phyloP scores from a whole-genome alignment of 2,797 vertebrate genomes.

The Phoxinus dragarum region DNA sequence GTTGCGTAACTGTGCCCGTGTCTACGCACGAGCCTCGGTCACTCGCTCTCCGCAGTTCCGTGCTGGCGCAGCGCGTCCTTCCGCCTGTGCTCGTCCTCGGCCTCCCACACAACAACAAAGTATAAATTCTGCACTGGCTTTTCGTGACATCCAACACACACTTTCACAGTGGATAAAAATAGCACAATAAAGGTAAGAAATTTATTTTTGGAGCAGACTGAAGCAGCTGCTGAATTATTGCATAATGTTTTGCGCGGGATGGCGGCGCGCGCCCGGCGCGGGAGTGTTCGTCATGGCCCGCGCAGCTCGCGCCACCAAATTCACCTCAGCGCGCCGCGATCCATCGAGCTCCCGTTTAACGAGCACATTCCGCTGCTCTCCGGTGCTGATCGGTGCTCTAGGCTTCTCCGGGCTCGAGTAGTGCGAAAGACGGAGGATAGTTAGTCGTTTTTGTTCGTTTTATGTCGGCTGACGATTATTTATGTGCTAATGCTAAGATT shows the following conservation, averaged over 20 bases:
- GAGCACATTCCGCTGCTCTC: not conserved
- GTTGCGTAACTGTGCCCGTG: constrained; percentile 46
- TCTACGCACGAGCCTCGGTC: constrained; percentile 61
- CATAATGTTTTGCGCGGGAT: constrained; percentile 65
- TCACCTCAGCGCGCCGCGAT: constrained; percentile 20
- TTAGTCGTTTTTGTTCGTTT: not conserved
- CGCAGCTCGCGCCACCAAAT: constrained; percentile 58
- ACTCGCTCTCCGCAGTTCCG: constrained; percentile 72
- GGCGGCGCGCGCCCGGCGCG: constrained; percentile 74
- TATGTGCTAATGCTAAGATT: constrained; percentile 51
- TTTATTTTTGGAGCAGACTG: constrained; percentile 39
- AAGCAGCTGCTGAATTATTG: constrained; percentile 52
- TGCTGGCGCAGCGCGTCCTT: constrained; percentile 78
- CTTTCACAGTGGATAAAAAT: constrained; percentile 50
- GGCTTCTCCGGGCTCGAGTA: not conserved
- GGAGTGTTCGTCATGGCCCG: constrained; percentile 74
- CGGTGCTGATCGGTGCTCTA: not conserved
- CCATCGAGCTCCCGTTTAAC: constrained; percentile 42
- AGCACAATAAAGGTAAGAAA: constrained; percentile 72
- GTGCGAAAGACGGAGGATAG: not conserved
- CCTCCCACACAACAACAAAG: constrained; percentile 69
- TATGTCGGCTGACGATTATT: not conserved
- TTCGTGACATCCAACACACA: constrained; percentile 63
- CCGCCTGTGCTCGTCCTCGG: constrained; percentile 76
- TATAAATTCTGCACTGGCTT: constrained; percentile 58